These are phyloP conservation scores for Heliconius ismenius DNA, from an alignment of 2,888 invertebrate species.

Conservation along the genomic window DNA sequence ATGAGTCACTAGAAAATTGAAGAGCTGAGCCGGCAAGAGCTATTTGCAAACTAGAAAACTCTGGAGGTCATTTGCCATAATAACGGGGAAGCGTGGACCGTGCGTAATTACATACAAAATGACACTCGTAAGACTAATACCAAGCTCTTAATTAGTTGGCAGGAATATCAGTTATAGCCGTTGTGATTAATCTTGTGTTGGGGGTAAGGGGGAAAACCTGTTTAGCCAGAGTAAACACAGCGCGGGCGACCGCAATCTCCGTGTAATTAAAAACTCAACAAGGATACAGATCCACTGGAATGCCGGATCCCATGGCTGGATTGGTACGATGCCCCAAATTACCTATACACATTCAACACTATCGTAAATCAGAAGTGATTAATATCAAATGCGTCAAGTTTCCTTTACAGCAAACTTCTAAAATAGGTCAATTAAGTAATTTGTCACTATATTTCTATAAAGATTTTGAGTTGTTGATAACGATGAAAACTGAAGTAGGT, in stretches of 20 bases:
- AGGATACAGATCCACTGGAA: conserved; percentile 42
- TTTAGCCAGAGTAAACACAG: conserved; percentile 40
- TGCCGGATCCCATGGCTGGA: conserved; percentile 23
- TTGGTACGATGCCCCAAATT: conserved; percentile 12
- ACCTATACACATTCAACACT: background rate
- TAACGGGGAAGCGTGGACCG: background rate
- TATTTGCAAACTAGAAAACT: conserved; percentile 3
- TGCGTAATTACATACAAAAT: conserved; percentile 10
- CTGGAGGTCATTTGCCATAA: background rate
- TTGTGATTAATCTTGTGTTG: conserved; percentile 31
- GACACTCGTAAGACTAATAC: conserved; percentile 28
- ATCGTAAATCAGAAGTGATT: conserved; percentile 3
- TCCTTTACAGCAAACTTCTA: background rate
- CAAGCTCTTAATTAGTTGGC: conserved; percentile 34
- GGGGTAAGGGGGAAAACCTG: conserved; percentile 33
- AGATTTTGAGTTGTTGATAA: no score
- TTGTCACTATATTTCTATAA: background rate
- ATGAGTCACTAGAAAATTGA: background rate
- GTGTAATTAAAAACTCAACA: conserved; percentile 65
- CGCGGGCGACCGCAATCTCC: conserved; percentile 56
- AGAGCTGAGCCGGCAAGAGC: background rate
- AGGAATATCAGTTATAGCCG: conserved; percentile 30
- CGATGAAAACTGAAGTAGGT: no score
- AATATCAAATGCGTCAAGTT: background rate
- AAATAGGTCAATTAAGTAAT: background rate